A percentile compares a stretch with the other conserved stretches of the same genome.
phyloP scores from a whole-genome alignment of 2,113 vertebrate species.

The Myxocyprinus asiaticus region DNA sequence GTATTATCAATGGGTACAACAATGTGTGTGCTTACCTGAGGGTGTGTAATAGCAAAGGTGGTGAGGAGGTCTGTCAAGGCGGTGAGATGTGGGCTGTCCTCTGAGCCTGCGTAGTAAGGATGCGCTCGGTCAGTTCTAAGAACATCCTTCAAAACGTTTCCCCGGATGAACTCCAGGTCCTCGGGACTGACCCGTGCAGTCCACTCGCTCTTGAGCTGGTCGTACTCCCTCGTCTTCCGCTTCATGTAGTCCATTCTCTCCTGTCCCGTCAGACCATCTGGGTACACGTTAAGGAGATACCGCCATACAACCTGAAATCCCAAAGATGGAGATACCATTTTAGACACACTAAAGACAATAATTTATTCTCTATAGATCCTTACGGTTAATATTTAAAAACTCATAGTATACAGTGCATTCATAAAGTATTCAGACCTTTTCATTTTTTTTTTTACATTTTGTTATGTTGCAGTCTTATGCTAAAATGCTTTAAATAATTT shows the following conservation, averaged over 20 bases:
- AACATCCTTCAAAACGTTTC: conserved; percentile 90
- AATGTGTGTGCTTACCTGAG: conserved; percentile 71
- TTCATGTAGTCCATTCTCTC: conserved; percentile 94
- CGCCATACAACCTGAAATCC: conserved; percentile 88
- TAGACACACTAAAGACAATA: no score
- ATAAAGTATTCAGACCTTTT: no score
- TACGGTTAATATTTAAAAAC: no score
- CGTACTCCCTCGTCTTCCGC: conserved; percentile 84
- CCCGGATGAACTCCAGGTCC: conserved; percentile 85
- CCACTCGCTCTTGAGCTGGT: conserved; percentile 83
- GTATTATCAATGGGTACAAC: no score
- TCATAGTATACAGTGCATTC: no score
- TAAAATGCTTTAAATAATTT: no score
- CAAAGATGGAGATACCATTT: no score
- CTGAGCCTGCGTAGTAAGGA: conserved; percentile 89
- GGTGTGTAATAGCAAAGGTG: conserved; percentile 91
- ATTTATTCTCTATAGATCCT: no score
- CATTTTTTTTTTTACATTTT: no score
- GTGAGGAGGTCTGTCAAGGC: conserved; percentile 89
- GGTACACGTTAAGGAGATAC: conserved; percentile 91
- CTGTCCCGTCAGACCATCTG: conserved; percentile 85
- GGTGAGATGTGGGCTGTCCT: conserved; percentile 86
- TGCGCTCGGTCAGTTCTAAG: conserved; percentile 89
- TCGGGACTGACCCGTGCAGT: conserved; percentile 67
- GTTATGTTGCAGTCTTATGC: no score